A percentile compares a stretch with the other conserved stretches of the same genome.
Evolutionary conservation across 2,797 vertebrate genomes (phyloP).

Genomic region (Craterocephalus amniculus): DNA sequence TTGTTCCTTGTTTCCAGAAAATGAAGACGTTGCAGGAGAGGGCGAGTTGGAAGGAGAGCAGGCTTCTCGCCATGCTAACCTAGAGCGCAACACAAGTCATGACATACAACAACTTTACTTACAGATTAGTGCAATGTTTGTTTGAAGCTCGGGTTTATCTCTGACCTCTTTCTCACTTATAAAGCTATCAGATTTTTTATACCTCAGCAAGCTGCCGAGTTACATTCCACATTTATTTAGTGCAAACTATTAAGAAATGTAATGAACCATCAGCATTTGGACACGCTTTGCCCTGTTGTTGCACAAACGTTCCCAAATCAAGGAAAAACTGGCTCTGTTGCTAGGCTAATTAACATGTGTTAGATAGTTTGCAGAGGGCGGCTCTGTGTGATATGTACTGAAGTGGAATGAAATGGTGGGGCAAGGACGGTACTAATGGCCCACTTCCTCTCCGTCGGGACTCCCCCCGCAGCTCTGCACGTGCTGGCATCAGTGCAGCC

Average conservation of each 20-base stretch:
- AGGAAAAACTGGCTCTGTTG: conserved; percentile 64
- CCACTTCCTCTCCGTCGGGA: conserved; percentile 75
- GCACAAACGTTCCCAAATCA: conserved; percentile 63
- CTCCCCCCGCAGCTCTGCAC: conserved; percentile 66
- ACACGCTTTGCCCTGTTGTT: conserved; percentile 55
- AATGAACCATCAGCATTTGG: conserved; percentile 52
- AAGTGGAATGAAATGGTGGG: conserved; percentile 78
- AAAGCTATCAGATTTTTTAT: too few species aligned
- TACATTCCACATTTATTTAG: conserved; percentile 41
- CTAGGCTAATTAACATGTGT: conserved; percentile 78
- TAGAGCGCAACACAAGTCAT: conserved; percentile 27
- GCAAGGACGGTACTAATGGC: conserved; percentile 80
- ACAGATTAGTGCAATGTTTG: conserved; percentile 4
- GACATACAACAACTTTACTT: conserved; percentile 16
- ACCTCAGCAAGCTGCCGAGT: not conserved
- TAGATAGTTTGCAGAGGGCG: conserved; percentile 77
- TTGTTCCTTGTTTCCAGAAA: conserved; percentile 70
- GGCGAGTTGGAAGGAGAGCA: conserved; percentile 31
- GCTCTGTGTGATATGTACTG: conserved; percentile 78
- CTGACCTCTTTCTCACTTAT: conserved; percentile 16
- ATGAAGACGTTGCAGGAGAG: conserved; percentile 70
- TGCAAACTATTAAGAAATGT: conserved; percentile 23
- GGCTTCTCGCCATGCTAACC: conserved; percentile 15
- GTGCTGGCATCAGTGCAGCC: conserved; percentile 73
- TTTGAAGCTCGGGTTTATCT: conserved; percentile 19